Conservation (phyloP, 2,888 invertebrate genomes). For the Cheiracanthium punctorium region DNA sequence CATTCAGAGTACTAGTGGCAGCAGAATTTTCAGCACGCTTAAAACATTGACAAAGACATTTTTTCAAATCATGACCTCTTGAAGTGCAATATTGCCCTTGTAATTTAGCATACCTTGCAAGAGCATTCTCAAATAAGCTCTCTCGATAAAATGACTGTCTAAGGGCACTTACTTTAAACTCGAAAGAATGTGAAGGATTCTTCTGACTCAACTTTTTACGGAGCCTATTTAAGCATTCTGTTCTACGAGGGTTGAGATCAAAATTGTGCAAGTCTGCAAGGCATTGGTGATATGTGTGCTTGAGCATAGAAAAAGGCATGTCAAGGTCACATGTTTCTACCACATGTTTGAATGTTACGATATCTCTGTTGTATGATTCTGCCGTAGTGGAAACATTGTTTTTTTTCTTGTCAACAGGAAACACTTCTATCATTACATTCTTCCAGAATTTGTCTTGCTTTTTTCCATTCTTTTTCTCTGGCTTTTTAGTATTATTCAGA, state of each 20-base stretch:
- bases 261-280: not conserved
- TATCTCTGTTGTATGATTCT: not conserved
- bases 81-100: not conserved
- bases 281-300: not conserved
- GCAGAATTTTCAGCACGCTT: not conserved
- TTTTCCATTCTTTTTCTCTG: not conserved
- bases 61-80: not conserved
- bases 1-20: not conserved
- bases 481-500: not conserved
- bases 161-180: not conserved
- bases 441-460: conserved; percentile 23
- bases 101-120: not conserved
- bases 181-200: not conserved
- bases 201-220: not conserved
- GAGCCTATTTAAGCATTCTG: not conserved
- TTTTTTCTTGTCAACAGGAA: conserved; percentile 10
- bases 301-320: not conserved
- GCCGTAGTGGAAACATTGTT: conserved; percentile 24
- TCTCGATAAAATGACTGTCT: not conserved
- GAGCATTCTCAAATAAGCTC: not conserved
- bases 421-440: conserved; percentile 19
- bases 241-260: not conserved
- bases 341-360: conserved; percentile 30
- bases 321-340: not conserved
- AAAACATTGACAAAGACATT: not conserved